These are phyloP conservation scores for Paramormyrops kingsleyae DNA, from an alignment of 2,113 vertebrate genomes.

Conservation along the genomic window DNA sequence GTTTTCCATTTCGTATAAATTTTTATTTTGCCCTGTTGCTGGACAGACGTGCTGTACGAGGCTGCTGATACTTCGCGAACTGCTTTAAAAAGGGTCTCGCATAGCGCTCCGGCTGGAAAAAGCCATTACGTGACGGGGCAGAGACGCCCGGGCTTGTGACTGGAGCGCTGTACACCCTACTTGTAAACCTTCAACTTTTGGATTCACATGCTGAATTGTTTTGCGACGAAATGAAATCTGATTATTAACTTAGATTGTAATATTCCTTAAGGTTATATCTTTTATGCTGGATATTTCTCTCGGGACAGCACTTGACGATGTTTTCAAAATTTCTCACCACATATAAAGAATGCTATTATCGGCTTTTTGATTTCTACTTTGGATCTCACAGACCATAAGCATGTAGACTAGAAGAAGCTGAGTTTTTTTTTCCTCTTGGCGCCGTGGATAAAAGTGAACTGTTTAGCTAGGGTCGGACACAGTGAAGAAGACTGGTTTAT, in stretches of 20 bases:
- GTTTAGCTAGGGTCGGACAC: slow-evolving; percentile 30
- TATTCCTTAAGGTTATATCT: background rate
- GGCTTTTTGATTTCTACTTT: background rate
- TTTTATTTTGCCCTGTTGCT: slow-evolving; percentile 16
- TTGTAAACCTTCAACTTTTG: slow-evolving; percentile 5
- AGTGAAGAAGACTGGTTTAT: slow-evolving; percentile 21
- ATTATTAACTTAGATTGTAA: slow-evolving; percentile 17
- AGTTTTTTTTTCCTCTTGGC: slow-evolving; percentile 34
- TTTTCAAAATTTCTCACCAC: background rate
- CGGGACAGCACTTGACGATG: slow-evolving; percentile 7
- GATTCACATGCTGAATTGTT: background rate
- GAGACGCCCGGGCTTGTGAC: slow-evolving; percentile 12
- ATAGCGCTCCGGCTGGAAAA: slow-evolving; percentile 13
- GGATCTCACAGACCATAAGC: slow-evolving; percentile 32
- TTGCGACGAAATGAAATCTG: background rate
- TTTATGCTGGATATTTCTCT: background rate
- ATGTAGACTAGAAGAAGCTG: slow-evolving; percentile 25
- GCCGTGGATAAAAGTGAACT: slow-evolving; percentile 39
- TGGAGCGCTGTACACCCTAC: background rate
- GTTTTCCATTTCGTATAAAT: background rate
- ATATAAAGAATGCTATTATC: background rate
- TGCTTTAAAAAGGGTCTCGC: slow-evolving; percentile 6
- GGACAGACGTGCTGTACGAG: background rate
- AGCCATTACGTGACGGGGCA: slow-evolving; percentile 20
- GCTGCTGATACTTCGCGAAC: background rate